These are phyloP conservation scores for Junonia oenone DNA, from an alignment of 2,888 invertebrate species.

Conservation along the genomic window DNA sequence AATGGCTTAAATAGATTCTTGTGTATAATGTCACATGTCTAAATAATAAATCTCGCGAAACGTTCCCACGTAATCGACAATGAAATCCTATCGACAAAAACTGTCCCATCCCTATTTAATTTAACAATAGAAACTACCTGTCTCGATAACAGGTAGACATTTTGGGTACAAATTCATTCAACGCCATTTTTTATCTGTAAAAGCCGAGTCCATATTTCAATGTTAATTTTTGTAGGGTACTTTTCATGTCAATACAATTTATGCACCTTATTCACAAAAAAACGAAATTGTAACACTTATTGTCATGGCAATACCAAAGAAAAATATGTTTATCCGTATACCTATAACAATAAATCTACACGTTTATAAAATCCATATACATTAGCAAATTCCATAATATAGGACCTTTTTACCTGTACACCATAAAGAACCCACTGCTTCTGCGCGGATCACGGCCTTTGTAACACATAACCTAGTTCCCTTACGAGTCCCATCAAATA, in stretches of 20 bases:
- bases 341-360: not conserved
- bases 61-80: constrained; percentile 36
- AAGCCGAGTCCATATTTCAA: not conserved
- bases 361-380: constrained; percentile 41
- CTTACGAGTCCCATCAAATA: constrained; percentile 41
- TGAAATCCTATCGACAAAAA: not conserved
- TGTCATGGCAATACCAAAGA: not conserved
- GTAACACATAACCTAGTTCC: constrained; percentile 60
- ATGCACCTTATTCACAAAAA: not conserved
- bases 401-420: constrained; percentile 38
- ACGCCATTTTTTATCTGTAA: not conserved
- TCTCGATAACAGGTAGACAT: not conserved
- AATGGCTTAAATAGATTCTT: constrained; percentile 8
- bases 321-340: not conserved
- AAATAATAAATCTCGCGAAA: constrained; percentile 19
- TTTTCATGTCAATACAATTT: not conserved
- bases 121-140: constrained; percentile 1
- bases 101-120: not conserved
- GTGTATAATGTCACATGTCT: not conserved
- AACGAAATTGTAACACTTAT: not conserved
- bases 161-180: not conserved
- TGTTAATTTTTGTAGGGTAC: not conserved
- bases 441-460: constrained; percentile 61
- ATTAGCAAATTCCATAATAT: constrained; percentile 17
- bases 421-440: constrained; percentile 42